These are phyloP conservation scores for Hafferia zeledoni DNA, from an alignment of 2,797 vertebrate genomes.

Conservation along the genomic window DNA sequence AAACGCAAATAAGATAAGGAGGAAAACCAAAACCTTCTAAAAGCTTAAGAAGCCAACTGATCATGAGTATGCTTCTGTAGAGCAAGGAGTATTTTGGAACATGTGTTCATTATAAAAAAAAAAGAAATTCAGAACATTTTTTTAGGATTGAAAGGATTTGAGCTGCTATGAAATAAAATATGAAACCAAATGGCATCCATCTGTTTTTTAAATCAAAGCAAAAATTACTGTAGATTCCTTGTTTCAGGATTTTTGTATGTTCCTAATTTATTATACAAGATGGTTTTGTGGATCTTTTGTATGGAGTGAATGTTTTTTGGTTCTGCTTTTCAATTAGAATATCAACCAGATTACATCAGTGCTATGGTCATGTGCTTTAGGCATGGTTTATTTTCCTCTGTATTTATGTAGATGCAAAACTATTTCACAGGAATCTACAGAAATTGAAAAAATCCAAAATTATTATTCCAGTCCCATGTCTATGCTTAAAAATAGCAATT, in stretches of 20 bases:
- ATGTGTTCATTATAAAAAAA: neutral
- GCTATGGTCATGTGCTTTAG: neutral
- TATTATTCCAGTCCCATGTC: neutral
- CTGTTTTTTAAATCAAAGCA: neutral
- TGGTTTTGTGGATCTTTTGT: neutral
- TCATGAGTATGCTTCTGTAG: neutral
- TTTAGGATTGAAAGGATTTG: neutral
- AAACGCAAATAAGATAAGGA: neutral
- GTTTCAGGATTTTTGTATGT: neutral
- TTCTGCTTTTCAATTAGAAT: neutral
- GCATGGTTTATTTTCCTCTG: neutral
- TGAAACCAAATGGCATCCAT: fast-evolving
- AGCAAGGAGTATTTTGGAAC: neutral
- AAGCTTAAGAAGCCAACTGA: neutral
- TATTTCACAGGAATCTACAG: neutral
- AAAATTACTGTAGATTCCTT: neutral
- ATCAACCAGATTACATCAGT: neutral
- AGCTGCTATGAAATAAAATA: neutral
- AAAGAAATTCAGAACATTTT: neutral
- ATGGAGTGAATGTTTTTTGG: neutral
- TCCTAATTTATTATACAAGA: neutral
- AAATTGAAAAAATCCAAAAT: neutral
- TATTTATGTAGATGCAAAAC: neutral
- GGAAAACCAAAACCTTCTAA: neutral
- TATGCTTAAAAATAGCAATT: neutral